Conservation (phyloP, 2,888 invertebrate genomes). For the Ornithoptera alexandrae region DNA sequence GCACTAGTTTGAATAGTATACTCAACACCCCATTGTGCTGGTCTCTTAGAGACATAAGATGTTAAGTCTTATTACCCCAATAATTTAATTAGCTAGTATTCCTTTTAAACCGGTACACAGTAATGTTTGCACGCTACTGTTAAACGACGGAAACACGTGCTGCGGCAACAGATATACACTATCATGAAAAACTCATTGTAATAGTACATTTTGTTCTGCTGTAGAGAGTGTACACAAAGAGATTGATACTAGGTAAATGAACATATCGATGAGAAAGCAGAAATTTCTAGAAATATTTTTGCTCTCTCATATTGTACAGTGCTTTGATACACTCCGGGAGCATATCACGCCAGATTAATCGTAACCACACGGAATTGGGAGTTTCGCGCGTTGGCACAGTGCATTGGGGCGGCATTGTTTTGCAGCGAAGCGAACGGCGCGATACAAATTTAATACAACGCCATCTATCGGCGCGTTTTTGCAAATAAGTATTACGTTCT, state of each 20-base stretch:
- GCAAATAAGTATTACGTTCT: background rate
- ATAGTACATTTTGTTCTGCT: no score
- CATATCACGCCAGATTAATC: constrained; percentile 16
- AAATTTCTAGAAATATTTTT: background rate
- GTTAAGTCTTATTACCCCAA: no score
- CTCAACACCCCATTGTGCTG: no score
- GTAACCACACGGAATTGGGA: constrained; percentile 25
- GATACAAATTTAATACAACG: background rate
- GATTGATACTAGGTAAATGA: background rate
- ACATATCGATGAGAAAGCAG: background rate
- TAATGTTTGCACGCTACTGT: no score
- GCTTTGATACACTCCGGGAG: background rate
- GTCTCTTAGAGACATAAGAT: no score
- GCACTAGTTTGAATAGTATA: no score
- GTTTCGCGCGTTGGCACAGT: constrained; percentile 22
- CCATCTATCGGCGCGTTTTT: background rate
- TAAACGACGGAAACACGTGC: no score
- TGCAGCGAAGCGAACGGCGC: background rate
- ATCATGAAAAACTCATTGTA: no score
- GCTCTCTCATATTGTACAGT: background rate
- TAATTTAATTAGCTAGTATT: no score
- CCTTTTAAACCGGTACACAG: no score
- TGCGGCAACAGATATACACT: no score
- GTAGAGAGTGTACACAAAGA: background rate
- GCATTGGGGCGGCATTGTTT: constrained; percentile 4